Conservation (phyloP, 2,797 vertebrate species). For the Myripristis murdjan region DNA sequence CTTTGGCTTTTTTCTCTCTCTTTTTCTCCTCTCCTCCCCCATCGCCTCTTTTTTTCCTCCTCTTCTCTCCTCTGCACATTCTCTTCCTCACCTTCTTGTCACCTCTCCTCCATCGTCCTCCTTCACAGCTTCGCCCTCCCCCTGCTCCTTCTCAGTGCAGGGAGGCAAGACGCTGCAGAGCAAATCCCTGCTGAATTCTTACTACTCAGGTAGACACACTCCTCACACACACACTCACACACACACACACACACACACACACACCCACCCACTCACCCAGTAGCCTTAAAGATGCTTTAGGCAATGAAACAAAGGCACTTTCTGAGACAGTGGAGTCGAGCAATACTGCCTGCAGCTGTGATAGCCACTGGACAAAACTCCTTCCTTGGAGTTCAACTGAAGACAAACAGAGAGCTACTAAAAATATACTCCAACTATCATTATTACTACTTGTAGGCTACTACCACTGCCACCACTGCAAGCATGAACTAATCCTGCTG, state of each 20-base stretch:
- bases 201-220: constrained; percentile 86
- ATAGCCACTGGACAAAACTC: constrained; percentile 11
- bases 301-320: not conserved
- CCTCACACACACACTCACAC: not conserved
- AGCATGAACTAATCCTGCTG: no score
- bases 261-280: not conserved
- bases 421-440: no score
- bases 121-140: constrained; percentile 87
- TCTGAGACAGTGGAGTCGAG: not conserved
- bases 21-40: not conserved
- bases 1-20: no score
- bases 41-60: not conserved
- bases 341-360: constrained; percentile 5
- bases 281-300: constrained; percentile 17
- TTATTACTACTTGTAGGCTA: no score
- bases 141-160: constrained; percentile 92
- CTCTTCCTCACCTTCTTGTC: constrained; percentile 4
- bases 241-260: not conserved
- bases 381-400: no score
- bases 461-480: no score
- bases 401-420: no score
- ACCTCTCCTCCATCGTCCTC: constrained; percentile 4
- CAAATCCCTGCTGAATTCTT: constrained; percentile 92
- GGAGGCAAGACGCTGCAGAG: constrained; percentile 92
- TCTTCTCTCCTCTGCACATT: not conserved